Evolutionary conservation across 2,888 invertebrate genomes (phyloP).

Genomic region (Taphrorychus bicolor): DNA sequence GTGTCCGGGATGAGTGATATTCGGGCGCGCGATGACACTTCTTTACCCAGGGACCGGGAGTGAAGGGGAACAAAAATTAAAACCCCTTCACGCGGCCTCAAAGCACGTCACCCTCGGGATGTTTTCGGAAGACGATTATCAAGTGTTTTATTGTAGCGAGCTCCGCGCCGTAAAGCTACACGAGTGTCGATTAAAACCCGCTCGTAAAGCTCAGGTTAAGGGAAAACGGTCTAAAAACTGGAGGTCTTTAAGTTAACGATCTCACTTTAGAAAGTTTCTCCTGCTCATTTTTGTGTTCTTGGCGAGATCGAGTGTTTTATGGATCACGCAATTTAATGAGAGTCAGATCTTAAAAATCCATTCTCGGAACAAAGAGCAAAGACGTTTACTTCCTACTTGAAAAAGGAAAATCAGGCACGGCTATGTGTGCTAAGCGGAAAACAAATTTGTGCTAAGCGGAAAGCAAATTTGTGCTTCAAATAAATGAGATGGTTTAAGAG

Average conservation of each 20-base stretch:
- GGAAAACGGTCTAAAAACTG: background rate
- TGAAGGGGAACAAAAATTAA: slow-evolving; percentile 24
- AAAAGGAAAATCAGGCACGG: no score
- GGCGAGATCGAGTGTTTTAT: no score
- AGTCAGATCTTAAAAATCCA: no score
- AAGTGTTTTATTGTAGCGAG: slow-evolving; percentile 6
- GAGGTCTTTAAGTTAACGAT: background rate
- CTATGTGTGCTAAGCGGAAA: no score
- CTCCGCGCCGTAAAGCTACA: background rate
- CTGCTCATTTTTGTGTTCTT: background rate
- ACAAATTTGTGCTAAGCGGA: no score
- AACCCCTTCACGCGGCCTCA: slow-evolving; percentile 17
- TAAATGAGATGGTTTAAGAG: no score
- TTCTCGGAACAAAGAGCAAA: no score
- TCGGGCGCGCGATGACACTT: slow-evolving; percentile 28
- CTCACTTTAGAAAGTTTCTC: background rate
- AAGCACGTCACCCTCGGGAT: slow-evolving; percentile 2
- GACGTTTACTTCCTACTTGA: no score
- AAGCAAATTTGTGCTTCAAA: no score
- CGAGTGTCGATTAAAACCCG: slow-evolving; percentile 6
- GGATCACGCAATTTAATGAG: no score
- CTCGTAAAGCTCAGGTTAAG: slow-evolving; percentile 13
- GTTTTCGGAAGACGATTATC: slow-evolving; percentile 7
- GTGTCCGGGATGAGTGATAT: slow-evolving; percentile 31
- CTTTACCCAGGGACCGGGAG: slow-evolving; percentile 14